Percentiles rank a stretch among this genome's conserved stretches.
phyloP scores from a whole-genome alignment of 1,140 invertebrate genomes.

The Microplitis mediator region DNA sequence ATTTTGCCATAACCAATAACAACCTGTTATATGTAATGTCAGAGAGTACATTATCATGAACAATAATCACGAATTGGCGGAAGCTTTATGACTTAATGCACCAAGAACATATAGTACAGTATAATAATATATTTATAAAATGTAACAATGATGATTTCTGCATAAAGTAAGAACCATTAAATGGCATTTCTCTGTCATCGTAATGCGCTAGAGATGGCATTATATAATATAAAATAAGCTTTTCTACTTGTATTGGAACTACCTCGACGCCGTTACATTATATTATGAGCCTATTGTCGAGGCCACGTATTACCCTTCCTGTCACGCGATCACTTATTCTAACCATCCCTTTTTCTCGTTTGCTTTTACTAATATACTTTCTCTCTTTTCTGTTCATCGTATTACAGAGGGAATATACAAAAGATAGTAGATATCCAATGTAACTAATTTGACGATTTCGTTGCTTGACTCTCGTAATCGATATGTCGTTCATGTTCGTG shows the following conservation, averaged over 20 bases:
- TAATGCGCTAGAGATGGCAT: neutral
- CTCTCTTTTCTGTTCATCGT: neutral
- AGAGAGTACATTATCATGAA: no score
- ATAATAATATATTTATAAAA: no score
- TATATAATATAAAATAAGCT: slow-evolving; percentile 27
- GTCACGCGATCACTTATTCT: slow-evolving; percentile 49
- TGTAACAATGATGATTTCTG: slow-evolving; percentile 1
- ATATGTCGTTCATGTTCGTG: slow-evolving; percentile 32
- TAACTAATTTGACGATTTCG: slow-evolving; percentile 49
- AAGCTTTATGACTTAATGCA: no score
- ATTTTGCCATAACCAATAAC: neutral
- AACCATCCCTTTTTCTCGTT: slow-evolving; percentile 12
- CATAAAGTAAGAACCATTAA: neutral
- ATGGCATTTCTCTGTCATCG: slow-evolving; percentile 22
- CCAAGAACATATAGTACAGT: no score
- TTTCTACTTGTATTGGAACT: neutral
- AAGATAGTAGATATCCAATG: slow-evolving; percentile 29
- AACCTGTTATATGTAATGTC: neutral
- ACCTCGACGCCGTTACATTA: slow-evolving; percentile 47
- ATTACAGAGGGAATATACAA: neutral
- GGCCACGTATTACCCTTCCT: slow-evolving; percentile 42
- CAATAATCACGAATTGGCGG: no score
- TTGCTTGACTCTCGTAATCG: slow-evolving; percentile 44
- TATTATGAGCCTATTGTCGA: slow-evolving; percentile 48
- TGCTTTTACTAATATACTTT: neutral